Conservation (phyloP, 2,797 vertebrate species). For the Etheostoma nigrum region DNA sequence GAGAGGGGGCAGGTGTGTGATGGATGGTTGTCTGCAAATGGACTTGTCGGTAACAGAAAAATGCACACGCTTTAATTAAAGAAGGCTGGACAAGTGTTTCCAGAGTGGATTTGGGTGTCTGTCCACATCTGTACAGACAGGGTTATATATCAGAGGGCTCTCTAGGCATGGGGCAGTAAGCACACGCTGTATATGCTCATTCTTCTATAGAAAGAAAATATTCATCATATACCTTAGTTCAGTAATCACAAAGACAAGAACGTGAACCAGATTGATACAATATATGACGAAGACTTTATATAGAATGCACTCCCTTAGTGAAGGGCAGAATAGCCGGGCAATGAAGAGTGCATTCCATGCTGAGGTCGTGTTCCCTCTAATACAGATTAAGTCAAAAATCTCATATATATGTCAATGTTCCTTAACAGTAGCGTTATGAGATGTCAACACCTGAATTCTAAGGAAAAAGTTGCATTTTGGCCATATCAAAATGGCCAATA, state of each 20-base stretch:
- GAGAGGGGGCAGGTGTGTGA: conserved; percentile 79
- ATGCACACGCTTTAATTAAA: conserved; percentile 84
- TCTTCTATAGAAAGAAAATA: not conserved
- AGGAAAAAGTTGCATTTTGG: not conserved
- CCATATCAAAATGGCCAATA: not conserved
- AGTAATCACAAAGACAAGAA: conserved; percentile 15
- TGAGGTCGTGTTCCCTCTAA: not conserved
- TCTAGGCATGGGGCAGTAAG: conserved; percentile 15
- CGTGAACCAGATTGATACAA: not conserved
- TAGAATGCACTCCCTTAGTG: not conserved
- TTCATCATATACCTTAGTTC: conserved; percentile 3
- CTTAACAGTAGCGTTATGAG: not conserved
- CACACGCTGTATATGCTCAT: conserved; percentile 8
- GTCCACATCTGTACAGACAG: conserved; percentile 48
- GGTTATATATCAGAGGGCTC: conserved; percentile 54
- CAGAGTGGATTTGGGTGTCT: conserved; percentile 71
- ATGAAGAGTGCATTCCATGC: not conserved
- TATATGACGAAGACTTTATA: not conserved
- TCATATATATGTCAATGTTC: not conserved
- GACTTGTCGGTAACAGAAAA: conserved; percentile 83
- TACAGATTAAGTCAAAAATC: too few species aligned
- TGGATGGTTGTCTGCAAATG: conserved; percentile 86
- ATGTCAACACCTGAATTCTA: not conserved
- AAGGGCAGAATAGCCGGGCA: not conserved
- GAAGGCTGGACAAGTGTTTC: conserved; percentile 75